Base-by-base conservation (phyloP, 2,888 invertebrate species). In the Tiphia femorata region DNA sequence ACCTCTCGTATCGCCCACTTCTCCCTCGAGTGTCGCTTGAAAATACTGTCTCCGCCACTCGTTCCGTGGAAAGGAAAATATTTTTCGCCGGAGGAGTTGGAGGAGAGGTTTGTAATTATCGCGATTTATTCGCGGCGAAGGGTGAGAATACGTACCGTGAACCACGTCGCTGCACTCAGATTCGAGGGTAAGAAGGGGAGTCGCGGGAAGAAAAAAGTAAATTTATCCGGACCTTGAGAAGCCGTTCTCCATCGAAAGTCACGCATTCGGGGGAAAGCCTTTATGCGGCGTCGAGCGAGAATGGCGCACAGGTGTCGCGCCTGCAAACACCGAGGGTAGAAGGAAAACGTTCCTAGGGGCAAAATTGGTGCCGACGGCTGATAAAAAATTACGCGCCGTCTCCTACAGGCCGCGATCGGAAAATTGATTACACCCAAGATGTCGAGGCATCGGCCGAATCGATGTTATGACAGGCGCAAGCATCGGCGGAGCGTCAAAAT, bases 311-410 rank as follows among this genome's bases (percentile, higher is more conserved):
- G 57, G 60, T 62, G 62, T 55, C 49, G 23, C 38, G 48, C 6
- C 37, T 29, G 43, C 21, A 1, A 4, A 8, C 20, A 7, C 21
- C 25, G 38, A 29, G 23, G 27, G 42, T 12, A 41, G 50, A 40
- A 40, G 48, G 38, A 40, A 20, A 42, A 33, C 16, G 33, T 25
- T 21, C 47, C 48, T 49, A 42, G 44, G 43, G 51, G 44, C 49
- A 21, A 49, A 48, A 50, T 47, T 27, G 41, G 40, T 47, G 44
- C 16, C 41, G 43, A 48, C 12, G 25, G 35, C 37, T 30, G 50
- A 42, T 65, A 62, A 65, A 64, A 65, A 65, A 65, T 65, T 65
- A 50, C 41, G 27, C 52, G 50, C 55, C 62, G 66, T 62, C 62
- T 53, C 49, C 25, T 38, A 27, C 66, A 66, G 53, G 35, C 54